Conservation (phyloP, 2,888 invertebrate species). For the Xestia sexstrigata region DNA sequence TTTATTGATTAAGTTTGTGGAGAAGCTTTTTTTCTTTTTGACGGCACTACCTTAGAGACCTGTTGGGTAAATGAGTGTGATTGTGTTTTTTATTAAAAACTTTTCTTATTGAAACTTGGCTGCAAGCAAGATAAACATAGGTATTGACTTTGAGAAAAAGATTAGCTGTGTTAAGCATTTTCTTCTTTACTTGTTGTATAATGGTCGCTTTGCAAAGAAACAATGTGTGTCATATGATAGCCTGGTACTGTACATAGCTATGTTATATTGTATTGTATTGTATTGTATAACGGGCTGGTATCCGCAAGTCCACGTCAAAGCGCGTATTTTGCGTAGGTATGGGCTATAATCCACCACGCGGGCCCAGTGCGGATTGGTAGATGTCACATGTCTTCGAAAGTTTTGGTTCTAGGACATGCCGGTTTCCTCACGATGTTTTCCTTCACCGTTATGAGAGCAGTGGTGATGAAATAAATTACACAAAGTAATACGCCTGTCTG, state of each 20-base stretch:
- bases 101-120: neutral
- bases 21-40: neutral
- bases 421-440: too few species aligned
- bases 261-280: too few species aligned
- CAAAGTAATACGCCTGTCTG: too few species aligned
- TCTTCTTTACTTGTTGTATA: neutral
- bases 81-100: neutral
- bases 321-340: too few species aligned
- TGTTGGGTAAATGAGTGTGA: neutral
- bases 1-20: neutral
- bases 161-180: neutral
- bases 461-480: too few species aligned
- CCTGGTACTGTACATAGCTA: neutral
- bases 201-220: neutral
- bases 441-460: too few species aligned
- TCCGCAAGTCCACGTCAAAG: too few species aligned
- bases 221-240: neutral
- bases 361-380: too few species aligned
- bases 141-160: neutral
- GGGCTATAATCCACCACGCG: too few species aligned
- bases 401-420: too few species aligned
- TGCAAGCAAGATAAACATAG: neutral
- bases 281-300: too few species aligned
- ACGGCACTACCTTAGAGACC: neutral
- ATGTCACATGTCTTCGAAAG: too few species aligned